Base-by-base conservation (phyloP, 2,888 invertebrate species). In the Lasioglossum leucozonium region DNA sequence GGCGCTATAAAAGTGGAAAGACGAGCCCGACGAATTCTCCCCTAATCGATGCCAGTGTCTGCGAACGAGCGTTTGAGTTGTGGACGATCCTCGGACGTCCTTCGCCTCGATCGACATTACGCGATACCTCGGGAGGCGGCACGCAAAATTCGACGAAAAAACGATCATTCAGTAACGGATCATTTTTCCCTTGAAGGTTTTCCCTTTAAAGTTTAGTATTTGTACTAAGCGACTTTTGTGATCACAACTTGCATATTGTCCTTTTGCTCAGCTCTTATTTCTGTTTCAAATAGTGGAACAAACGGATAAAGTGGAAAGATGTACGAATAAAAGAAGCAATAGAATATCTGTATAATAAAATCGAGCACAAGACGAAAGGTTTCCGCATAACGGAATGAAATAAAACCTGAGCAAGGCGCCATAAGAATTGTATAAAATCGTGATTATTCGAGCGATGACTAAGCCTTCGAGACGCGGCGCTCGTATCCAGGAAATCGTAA, bases 31-130 rank as follows among this genome's bases (percentile, higher is more conserved):
- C 67, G 76, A 51, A 30, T 81, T 74, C n/a, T 22, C n/a, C 71
- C 34, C 71, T 81, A 75, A 81, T 79, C 82, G 74, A 62, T 82
- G 72, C 62, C 34, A 42, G n/a, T 62, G 51, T 82, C 71, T 51
- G 26, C 81, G 73, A 69, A n/a, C 65, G 65, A 26, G 34, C 26
- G 73, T 16, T 26, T 30, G 22, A 74, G 58, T 71, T 47, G 4
- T 47, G 47, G 71, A 37, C 58, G 13, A 58, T 58, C 4, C 58
- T 26, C 26, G 26, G 13, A 26, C 55, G 55, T 58, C 26, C 26
- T 58, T 58, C 26, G 26, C 26, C 58, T 0, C 58, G 58, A 58
- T 26, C 26, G 26, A 1, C n/a, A 26, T 58, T 58, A 13, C 58
- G 26, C 26, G 58, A 58, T 58, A 30, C 58, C 58, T 58, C 58